Evolutionary conservation across 2,113 vertebrate species (phyloP).

Genomic region (Tachycineta bicolor): DNA sequence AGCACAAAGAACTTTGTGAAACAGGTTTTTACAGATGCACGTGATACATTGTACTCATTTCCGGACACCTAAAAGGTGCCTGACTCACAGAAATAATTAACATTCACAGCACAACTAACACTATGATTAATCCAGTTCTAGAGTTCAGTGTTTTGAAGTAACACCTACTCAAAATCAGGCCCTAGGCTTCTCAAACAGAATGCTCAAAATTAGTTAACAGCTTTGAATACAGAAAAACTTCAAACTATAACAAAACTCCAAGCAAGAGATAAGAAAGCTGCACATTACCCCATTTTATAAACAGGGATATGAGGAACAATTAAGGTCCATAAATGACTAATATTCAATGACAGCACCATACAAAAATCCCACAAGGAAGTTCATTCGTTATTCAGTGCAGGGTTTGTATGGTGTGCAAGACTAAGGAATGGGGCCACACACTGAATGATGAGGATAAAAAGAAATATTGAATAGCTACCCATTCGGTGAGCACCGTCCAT

Average conservation of each 20-base stretch:
- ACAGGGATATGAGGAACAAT: constrained; percentile 32
- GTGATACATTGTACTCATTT: not conserved
- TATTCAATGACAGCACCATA: constrained; percentile 57
- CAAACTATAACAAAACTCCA: not conserved
- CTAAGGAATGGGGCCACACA: constrained; percentile 68
- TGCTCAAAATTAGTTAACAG: not conserved
- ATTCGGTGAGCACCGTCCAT: constrained; percentile 73
- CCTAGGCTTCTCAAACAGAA: not conserved
- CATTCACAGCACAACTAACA: constrained; percentile 17
- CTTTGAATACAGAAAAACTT: constrained; percentile 13
- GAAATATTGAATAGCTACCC: constrained; percentile 74
- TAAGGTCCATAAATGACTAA: constrained; percentile 30
- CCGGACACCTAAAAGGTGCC: not conserved
- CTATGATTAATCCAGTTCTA: not conserved
- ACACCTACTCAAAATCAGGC: not conserved
- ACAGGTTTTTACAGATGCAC: not conserved
- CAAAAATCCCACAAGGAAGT: constrained; percentile 51
- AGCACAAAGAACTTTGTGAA: constrained; percentile 5
- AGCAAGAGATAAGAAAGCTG: constrained; percentile 25
- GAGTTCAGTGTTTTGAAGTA: not conserved
- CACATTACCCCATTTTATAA: constrained; percentile 2
- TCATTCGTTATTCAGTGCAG: constrained; percentile 55
- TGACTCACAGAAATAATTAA: constrained; percentile 5
- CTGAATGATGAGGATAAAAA: constrained; percentile 72
- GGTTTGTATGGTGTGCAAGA: constrained; percentile 59